Conservation (phyloP, 2,113 vertebrate genomes). For the Laticauda colubrina region DNA sequence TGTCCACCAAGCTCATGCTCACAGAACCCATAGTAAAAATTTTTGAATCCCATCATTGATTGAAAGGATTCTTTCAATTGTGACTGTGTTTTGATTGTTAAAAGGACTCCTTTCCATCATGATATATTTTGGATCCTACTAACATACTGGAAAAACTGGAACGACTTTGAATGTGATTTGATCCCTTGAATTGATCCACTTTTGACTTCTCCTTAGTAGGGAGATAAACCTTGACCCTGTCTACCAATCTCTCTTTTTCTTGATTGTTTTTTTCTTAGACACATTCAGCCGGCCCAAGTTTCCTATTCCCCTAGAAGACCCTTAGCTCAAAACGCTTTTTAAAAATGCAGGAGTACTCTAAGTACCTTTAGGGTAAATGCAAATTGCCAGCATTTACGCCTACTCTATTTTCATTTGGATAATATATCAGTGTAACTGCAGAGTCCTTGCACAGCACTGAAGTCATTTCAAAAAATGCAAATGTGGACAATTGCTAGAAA, state of each 20-base stretch:
- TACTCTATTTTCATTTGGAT: not conserved
- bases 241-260: not conserved
- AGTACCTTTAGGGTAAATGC: conserved; percentile 3
- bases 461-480: not conserved
- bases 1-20: too few relatives aligned
- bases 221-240: not conserved
- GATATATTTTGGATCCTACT: not conserved
- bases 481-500: not conserved
- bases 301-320: not conserved
- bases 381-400: conserved; percentile 12
- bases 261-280: not conserved
- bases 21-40: too few relatives aligned
- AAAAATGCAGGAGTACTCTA: not conserved
- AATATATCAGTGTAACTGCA: not conserved
- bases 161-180: too few relatives aligned
- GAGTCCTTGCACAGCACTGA: not conserved
- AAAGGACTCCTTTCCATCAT: not conserved
- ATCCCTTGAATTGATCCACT: not conserved
- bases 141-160: not conserved
- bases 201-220: not conserved
- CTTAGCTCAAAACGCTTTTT: not conserved
- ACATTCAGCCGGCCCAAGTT: not conserved
- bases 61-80: not conserved
- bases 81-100: not conserved
- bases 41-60: too few relatives aligned